phyloP scores from a whole-genome alignment of 2,113 vertebrate genomes.

The Halcyon senegalensis region DNA sequence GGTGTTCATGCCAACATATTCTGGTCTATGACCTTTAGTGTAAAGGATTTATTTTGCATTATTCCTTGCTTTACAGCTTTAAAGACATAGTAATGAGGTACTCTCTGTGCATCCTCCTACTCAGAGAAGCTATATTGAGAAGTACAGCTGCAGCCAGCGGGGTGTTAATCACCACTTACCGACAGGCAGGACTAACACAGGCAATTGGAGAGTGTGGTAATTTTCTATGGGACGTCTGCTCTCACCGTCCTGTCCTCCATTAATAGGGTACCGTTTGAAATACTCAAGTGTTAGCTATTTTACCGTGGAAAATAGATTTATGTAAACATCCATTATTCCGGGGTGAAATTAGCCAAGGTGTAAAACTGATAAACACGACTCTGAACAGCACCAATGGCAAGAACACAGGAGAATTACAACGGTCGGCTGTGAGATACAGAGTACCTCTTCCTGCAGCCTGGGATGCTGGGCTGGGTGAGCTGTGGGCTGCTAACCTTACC shows the following conservation, averaged over 20 bases:
- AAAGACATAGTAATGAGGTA: conserved; percentile 80
- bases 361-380: conserved; percentile 22
- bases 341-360: conserved; percentile 62
- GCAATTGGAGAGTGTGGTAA: conserved; percentile 31
- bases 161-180: conserved; percentile 82
- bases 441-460: background rate
- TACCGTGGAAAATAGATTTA: conserved; percentile 25
- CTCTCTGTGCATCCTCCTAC: conserved; percentile 74
- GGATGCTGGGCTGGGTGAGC: background rate
- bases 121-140: conserved; percentile 69
- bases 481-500: background rate
- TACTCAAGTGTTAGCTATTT: background rate
- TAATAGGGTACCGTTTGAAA: conserved; percentile 37
- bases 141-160: conserved; percentile 81
- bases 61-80: conserved; percentile 76
- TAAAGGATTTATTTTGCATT: conserved; percentile 79
- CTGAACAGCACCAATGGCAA: background rate
- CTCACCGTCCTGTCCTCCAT: conserved; percentile 20
- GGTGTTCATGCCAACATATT: background rate
- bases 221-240: conserved; percentile 61
- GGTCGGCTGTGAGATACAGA: background rate
- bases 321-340: conserved; percentile 68
- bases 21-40: conserved; percentile 76
- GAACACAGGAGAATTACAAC: background rate
- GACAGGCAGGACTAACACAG: conserved; percentile 57